Evolutionary conservation across 2,797 vertebrate genomes (phyloP), one percentile per base, ranked within the genome.

Genomic region (Silurus aristotelis): DNA sequence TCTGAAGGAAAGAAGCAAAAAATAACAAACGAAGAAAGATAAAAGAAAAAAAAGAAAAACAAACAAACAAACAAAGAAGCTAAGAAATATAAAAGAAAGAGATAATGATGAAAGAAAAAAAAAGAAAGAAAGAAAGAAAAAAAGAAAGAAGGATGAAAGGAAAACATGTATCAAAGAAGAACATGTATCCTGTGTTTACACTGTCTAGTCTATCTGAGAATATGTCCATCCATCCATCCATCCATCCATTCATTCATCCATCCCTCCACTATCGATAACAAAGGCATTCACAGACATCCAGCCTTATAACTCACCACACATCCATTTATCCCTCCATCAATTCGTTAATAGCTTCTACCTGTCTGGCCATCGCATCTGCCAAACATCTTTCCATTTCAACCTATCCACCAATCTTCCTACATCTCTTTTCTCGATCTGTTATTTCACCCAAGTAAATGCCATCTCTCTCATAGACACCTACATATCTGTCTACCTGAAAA

Each of bases 401-500:
- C 6, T 3, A 25, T 7, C 13, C 25, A 31, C 52, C 52, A 31
- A 58, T 56, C 15, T 27, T 58, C 6, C n/a, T 17, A 56, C 48
- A 17, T 27, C 17, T 73, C 46, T 52, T n/a, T 75, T 7, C n/a
- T 72, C 15, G 19, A 9, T 58, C 9, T 31, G 52, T 58, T 52
- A 58, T 56, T 56, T 56, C 14, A 76, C 20, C 48, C n/a, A 27
- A 43, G 25, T 75, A 7, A 25, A 46, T 31, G 22, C n/a, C n/a
- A 27, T 56, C 15, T 19, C 27, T 17, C 17, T 14, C 17, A 27
- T 8, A 20, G 52, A 19, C 46, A 73, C 48, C 46, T 55, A 27
- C 14, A 22, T 55, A 48, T 73, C 71, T 25, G 22, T 73, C 46
- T 19, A 73, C 71, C 43, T 71, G 82, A n/a, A n/a, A 83, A 83